Conservation (phyloP, 2,797 vertebrate species). For the Anniella stebbinsi region DNA sequence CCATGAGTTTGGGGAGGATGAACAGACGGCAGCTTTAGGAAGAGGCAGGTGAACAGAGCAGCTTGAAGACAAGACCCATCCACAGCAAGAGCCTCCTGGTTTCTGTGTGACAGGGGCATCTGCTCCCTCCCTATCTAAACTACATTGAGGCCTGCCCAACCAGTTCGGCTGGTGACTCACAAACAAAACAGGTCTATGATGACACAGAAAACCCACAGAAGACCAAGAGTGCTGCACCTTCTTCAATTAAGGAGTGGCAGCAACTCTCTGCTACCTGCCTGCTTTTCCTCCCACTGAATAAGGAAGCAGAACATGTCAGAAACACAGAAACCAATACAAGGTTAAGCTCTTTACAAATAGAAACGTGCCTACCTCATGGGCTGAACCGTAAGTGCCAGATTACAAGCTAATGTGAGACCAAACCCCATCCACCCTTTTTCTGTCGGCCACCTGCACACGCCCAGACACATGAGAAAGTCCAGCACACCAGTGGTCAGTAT, state of each 20-base stretch:
- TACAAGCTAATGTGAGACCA: background rate
- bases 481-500: background rate
- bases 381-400: background rate
- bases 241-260: conserved; percentile 22
- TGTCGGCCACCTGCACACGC: background rate
- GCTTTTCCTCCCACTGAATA: conserved; percentile 2
- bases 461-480: background rate
- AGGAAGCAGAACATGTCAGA: conserved; percentile 17
- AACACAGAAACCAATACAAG: conserved; percentile 26
- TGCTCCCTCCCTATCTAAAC: conserved; percentile 61
- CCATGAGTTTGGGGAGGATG: background rate
- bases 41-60: background rate
- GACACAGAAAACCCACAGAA: conserved; percentile 34
- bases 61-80: conserved; percentile 19
- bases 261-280: background rate
- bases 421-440: background rate
- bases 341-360: background rate
- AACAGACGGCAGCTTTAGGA: rapidly evolving
- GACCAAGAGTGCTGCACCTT: conserved; percentile 36
- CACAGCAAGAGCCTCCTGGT: background rate
- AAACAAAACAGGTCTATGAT: conserved; percentile 28
- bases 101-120: conserved; percentile 33
- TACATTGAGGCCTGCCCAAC: conserved; percentile 57
- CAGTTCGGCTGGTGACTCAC: conserved; percentile 60
- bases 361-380: background rate